Base-by-base conservation (phyloP, 2,888 invertebrate genomes). In the Gandaritis pyraliata region DNA sequence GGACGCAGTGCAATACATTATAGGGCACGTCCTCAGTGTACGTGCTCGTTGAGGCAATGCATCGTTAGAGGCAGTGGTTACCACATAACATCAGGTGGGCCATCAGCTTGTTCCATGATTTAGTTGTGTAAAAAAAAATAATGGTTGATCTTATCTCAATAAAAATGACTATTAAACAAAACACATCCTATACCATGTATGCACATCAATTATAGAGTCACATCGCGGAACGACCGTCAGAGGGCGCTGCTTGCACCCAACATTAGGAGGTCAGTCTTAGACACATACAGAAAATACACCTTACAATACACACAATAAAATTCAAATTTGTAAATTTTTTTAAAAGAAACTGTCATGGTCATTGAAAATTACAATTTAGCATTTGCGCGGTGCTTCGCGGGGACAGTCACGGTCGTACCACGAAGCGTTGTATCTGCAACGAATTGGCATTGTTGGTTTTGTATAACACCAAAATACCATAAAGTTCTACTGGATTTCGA, bases 141-240 rank as follows among this genome's bases (percentile, higher is more conserved):
- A n/a, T n/a, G n/a, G n/a, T 8, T 16, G 16, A 16, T 43, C 43
- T 16, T 43, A 16, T 16, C 11, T 0, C 10, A 8, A 43, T 41
- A 43, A 43, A 43, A 43, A 15, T 8, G 6, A n/a, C 5, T 41
- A 15, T 13, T 45, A 55, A 38, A 50, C 23, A 57, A 46, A 65
- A 5, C 88, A 82, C 88, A 82, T 15, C 70, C 87, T 85, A 80
- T 90, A 84, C 11, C 73, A 81, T 88, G 88, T 88, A 87, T 89
- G 88, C 88, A 87, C 91, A 92, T 92, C 91, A 90, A 91, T 92
- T 92, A 91, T 85, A 81, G 81, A 87, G 72, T 83, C 90, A 89
- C 82, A 75, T 83, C 78, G 86, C 88, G 90, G 90, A 91, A 92
- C 48, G 48, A 15, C 48, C 48, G 75, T 30, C 47, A 75, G 81